phyloP scores from a whole-genome alignment of 2,888 invertebrate species.

The Agonum fuliginosum region DNA sequence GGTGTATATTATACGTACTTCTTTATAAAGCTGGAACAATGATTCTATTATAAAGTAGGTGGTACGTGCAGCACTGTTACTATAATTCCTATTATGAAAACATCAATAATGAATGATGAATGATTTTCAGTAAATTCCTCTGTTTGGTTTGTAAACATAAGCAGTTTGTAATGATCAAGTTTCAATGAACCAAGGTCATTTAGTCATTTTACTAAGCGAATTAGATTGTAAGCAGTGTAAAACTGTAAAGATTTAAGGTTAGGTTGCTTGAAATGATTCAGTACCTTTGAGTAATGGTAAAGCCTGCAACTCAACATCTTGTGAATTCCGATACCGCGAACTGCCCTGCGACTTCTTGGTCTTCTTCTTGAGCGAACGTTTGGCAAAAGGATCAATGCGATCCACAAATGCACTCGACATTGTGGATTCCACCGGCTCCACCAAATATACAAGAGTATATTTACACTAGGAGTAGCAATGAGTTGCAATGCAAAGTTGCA shows the following conservation, averaged over 20 bases:
- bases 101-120: too few relatives aligned
- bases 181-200: background rate
- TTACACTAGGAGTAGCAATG: constrained; percentile 42
- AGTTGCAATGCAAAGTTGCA: constrained; percentile 24
- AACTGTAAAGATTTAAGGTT: constrained; percentile 28
- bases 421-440: constrained; percentile 67
- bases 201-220: too few relatives aligned
- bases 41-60: too few relatives aligned
- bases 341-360: constrained; percentile 99
- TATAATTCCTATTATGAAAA: too few relatives aligned
- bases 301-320: constrained; percentile 97
- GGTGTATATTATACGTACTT: too few relatives aligned
- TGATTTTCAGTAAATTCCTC: too few relatives aligned
- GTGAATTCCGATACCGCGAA: constrained; percentile 97
- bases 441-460: constrained; percentile 61
- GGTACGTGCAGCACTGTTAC: too few relatives aligned
- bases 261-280: constrained; percentile 49
- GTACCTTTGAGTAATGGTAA: constrained; percentile 97
- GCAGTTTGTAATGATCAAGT: background rate
- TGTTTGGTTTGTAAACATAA: too few relatives aligned
- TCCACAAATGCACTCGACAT: constrained; percentile 96
- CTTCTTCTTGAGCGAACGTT: constrained; percentile 98
- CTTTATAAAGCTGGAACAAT: too few relatives aligned
- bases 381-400: constrained; percentile 99
- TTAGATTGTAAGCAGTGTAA: constrained; percentile 9